Evolutionary conservation across 2,797 vertebrate genomes (phyloP), one percentile per base, ranked within the genome.

Genomic region (Centropyge bicolor): DNA sequence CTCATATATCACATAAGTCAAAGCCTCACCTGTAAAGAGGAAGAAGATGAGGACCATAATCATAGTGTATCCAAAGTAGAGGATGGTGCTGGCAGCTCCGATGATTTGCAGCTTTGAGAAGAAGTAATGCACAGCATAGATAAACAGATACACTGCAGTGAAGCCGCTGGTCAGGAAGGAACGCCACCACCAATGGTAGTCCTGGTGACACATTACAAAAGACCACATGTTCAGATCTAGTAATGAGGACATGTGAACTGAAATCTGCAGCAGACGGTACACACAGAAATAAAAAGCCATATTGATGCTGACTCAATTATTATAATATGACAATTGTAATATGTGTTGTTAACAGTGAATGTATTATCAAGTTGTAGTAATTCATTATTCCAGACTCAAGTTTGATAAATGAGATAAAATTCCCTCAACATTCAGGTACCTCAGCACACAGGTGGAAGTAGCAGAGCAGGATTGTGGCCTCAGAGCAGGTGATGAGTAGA

Each of bases 31-130:
- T 89, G 96, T 98, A 90, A 99, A 98, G 87, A 99, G 96, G 93
- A 99, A 98, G 92, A 97, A 99, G 92, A 98, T 97, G 83, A 98
- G 95, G 70, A 97, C 96, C 95, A 97, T 97, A 77, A 98, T 97
- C 95, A 96, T 90, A 0, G 95, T 98, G 92, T 98, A 99, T 79
- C 97, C 96, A 14, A 98, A 97, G 93, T 97, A 99, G 76, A 99
- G 96, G 90, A 98, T 96, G 70, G 96, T 97, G 88, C 96, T 98
- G 43, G 96, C 96, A 0, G 95, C 94, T 55, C 96, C 96, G 5
- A 96, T 94, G 66, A 98, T 97, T 94, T 98, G 96, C 52, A 98
- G 95, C 91, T 99, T 97, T 16, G 96, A 96, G 88, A 97, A 97
- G 92, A 99, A 98, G 91, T 98, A 99, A 92, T 98, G 95, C 81